phyloP scores from a whole-genome alignment of 2,797 vertebrate species.

The Enteromius argenteus region DNA sequence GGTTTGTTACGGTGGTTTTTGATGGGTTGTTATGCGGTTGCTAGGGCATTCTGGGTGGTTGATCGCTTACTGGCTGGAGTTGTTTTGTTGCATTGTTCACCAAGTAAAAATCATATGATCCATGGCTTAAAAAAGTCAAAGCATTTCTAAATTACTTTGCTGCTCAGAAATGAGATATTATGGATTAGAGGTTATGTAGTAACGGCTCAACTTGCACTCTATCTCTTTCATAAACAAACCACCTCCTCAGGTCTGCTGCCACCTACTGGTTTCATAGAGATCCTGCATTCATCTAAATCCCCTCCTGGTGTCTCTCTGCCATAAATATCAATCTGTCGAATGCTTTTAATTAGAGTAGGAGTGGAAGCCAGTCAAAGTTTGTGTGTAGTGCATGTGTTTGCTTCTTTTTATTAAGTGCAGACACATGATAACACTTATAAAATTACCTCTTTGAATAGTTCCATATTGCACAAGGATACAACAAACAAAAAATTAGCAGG shows the following conservation, averaged over 20 bases:
- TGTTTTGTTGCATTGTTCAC: background rate
- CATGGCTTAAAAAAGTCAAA: background rate
- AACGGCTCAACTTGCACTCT: background rate
- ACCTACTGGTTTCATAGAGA: slow-evolving; percentile 44
- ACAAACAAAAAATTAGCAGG: slow-evolving; percentile 5
- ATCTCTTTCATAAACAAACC: slow-evolving; percentile 5
- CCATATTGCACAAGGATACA: background rate
- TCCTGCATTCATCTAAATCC: background rate
- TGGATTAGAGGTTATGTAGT: background rate
- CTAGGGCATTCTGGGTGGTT: background rate
- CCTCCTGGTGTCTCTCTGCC: background rate
- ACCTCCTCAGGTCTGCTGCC: slow-evolving; percentile 33
- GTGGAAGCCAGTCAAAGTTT: background rate
- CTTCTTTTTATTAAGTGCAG: background rate
- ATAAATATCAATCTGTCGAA: background rate
- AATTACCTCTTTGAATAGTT: background rate
- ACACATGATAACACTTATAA: background rate
- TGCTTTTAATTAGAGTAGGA: slow-evolving; percentile 19
- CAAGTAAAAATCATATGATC: background rate
- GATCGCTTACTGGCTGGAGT: no score
- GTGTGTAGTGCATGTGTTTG: background rate
- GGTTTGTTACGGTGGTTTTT: background rate
- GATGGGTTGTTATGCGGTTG: background rate
- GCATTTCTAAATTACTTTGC: background rate
- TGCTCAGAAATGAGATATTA: background rate